A percentile compares a stretch with the other conserved stretches of the same genome.
Evolutionary conservation across 2,113 vertebrate genomes (phyloP).

Genomic region (Onychostoma macrolepis): DNA sequence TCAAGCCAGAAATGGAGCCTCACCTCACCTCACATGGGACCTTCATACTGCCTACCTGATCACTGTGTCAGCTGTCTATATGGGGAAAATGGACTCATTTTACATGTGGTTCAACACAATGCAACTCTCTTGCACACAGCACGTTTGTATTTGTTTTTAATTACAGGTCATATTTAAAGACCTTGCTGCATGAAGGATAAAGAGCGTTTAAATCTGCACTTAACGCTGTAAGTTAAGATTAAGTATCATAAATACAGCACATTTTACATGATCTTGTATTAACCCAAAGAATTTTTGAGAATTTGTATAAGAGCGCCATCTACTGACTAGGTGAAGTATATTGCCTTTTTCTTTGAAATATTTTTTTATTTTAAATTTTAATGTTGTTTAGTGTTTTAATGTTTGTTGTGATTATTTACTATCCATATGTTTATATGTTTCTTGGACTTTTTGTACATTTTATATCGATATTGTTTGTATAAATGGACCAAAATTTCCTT

Average conservation of each 20-base stretch:
- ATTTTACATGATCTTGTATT: not conserved
- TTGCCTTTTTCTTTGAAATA: not conserved
- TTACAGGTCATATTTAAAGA: not conserved
- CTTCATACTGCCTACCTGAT: not conserved
- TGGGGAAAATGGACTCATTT: too few species aligned
- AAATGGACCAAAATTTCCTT: not conserved
- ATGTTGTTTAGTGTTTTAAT: not conserved
- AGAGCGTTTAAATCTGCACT: not conserved
- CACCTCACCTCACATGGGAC: not conserved
- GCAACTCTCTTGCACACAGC: not conserved
- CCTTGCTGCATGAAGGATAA: not conserved
- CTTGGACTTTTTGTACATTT: not conserved
- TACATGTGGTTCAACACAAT: not conserved
- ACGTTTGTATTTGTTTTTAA: not conserved
- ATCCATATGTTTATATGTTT: not conserved
- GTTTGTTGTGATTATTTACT: not conserved
- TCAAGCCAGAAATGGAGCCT: not conserved
- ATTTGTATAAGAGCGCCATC: constrained; percentile 7
- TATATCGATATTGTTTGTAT: not conserved
- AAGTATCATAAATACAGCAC: not conserved
- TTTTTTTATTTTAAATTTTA: not conserved
- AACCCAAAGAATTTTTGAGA: not conserved
- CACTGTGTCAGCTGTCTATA: not conserved
- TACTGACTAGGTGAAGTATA: not conserved
- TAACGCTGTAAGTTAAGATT: not conserved